Conservation (phyloP, 2,888 invertebrate species). For the Heterodera filipjevi region DNA sequence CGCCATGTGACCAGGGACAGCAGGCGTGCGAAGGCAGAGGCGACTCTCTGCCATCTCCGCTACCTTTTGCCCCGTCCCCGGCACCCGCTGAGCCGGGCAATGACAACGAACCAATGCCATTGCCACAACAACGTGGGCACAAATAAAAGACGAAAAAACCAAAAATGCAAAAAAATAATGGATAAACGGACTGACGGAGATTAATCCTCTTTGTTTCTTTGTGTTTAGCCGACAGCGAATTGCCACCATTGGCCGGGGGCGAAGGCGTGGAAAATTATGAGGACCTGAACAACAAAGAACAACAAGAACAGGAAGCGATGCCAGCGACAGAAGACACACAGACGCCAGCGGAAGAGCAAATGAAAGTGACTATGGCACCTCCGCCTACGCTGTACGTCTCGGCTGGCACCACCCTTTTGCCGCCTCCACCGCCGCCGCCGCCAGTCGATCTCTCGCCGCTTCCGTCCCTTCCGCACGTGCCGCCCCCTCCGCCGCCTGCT, state of each 20-base stretch:
- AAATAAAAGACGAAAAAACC: too few species aligned
- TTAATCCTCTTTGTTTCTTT: background rate
- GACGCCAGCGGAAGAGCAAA: background rate
- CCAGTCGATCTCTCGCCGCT: constrained; percentile 13
- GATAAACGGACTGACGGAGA: too few species aligned
- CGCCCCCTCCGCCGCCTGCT: constrained; percentile 13
- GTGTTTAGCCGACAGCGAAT: background rate
- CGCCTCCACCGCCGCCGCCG: constrained; percentile 21
- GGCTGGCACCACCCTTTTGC: constrained; percentile 42
- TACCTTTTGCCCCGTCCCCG: constrained; percentile 15
- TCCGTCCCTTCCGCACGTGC: background rate
- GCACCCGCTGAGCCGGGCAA: background rate
- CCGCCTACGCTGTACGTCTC: constrained; percentile 29
- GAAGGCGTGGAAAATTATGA: background rate
- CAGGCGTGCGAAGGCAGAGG: background rate
- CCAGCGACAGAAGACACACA: background rate
- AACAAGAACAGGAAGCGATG: background rate
- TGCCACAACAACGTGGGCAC: background rate
- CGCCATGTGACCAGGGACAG: background rate
- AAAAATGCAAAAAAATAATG: too few species aligned
- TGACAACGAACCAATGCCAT: background rate
- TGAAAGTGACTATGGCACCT: background rate
- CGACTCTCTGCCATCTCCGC: constrained; percentile 12
- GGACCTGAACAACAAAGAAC: constrained; percentile 8
- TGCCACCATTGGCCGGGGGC: background rate